phyloP scores from a whole-genome alignment of 2,888 invertebrate genomes.

The Adelognathus sp. region DNA sequence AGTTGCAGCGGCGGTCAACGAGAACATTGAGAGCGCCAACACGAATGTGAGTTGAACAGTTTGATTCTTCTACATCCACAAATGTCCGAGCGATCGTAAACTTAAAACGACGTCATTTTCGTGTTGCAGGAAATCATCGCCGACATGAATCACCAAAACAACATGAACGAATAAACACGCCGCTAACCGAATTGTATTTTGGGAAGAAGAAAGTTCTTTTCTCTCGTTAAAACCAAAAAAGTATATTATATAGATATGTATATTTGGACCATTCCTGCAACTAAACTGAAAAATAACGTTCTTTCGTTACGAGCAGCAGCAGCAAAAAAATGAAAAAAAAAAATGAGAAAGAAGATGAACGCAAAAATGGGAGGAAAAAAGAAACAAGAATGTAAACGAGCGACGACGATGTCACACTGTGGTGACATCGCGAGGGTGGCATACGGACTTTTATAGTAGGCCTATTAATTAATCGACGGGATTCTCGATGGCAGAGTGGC shows the following conservation, averaged over 20 bases:
- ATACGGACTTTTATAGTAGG: slow-evolving; percentile 63
- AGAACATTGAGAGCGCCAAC: slow-evolving; percentile 76
- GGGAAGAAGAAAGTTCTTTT: slow-evolving; percentile 80
- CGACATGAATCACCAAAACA: slow-evolving; percentile 78
- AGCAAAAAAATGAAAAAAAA: slow-evolving; percentile 63
- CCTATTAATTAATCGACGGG: slow-evolving; percentile 60
- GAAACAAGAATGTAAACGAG: slow-evolving; percentile 57
- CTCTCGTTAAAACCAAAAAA: slow-evolving; percentile 81
- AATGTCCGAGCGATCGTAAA: neutral
- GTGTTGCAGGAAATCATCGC: slow-evolving; percentile 77
- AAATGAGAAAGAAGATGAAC: slow-evolving; percentile 49
- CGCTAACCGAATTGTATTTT: slow-evolving; percentile 79
- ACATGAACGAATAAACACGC: slow-evolving; percentile 78
- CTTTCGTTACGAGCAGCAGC: slow-evolving; percentile 79
- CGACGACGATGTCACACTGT: slow-evolving; percentile 72
- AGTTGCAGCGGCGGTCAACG: slow-evolving; percentile 78
- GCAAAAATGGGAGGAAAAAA: slow-evolving; percentile 36
- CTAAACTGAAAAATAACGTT: slow-evolving; percentile 79
- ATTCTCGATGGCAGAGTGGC: slow-evolving; percentile 66
- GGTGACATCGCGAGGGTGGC: slow-evolving; percentile 54
- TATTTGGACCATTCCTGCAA: slow-evolving; percentile 81
- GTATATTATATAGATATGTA: slow-evolving; percentile 81
- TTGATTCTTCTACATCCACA: neutral
- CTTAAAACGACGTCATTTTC: slow-evolving; percentile 14
- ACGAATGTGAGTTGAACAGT: slow-evolving; percentile 73